Evolutionary conservation across 2,888 invertebrate species (phyloP).

Genomic region (Stictocephala bisonia): DNA sequence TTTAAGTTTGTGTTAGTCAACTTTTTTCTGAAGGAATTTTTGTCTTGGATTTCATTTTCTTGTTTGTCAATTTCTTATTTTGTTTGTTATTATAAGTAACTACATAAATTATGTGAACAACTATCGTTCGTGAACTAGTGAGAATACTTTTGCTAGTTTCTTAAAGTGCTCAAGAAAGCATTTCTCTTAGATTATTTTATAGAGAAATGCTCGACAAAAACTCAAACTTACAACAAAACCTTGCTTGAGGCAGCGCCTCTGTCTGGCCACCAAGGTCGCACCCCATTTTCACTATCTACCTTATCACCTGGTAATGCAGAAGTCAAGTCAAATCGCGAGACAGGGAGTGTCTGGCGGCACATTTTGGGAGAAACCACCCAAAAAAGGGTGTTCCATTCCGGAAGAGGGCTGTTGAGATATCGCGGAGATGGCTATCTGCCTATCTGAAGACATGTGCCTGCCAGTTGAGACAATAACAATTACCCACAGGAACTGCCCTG

Average conservation of each 20-base stretch:
- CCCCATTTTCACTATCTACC: background rate
- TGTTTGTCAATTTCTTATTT: too few species aligned
- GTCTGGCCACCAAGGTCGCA: background rate
- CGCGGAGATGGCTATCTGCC: background rate
- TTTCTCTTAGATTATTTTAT: too few species aligned
- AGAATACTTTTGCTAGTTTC: background rate
- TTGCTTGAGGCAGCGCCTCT: background rate
- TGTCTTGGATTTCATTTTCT: too few species aligned
- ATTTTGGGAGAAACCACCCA: constrained; percentile 3
- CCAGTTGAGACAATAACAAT: too few species aligned
- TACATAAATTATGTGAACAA: too few species aligned
- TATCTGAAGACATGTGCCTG: too few species aligned
- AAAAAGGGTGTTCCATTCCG: background rate
- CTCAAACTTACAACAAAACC: background rate
- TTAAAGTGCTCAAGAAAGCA: too few species aligned
- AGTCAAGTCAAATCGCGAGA: background rate
- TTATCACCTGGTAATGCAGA: constrained; percentile 1
- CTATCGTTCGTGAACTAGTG: background rate
- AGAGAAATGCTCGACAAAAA: background rate
- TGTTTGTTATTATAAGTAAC: too few species aligned
- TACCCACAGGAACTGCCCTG: too few species aligned
- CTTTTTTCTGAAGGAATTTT: too few species aligned
- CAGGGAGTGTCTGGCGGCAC: background rate
- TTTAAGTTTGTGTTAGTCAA: too few species aligned
- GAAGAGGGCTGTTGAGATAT: constrained; percentile 8